Base-by-base conservation (phyloP, 2,797 vertebrate genomes). In the Chelon auratus region DNA sequence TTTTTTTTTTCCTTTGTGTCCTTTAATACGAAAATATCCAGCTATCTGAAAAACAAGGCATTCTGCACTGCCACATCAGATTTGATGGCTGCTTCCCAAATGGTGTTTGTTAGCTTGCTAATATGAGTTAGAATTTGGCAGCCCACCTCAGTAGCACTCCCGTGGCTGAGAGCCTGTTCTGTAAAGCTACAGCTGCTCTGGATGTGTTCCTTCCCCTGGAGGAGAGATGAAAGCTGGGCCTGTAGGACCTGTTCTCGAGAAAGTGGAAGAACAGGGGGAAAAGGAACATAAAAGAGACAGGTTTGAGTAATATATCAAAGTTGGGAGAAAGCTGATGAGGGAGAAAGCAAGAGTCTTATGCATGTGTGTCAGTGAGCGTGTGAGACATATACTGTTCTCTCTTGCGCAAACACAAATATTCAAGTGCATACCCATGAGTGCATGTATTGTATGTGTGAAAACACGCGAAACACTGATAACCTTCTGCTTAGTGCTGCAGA, bases 121-220 rank as follows among this genome's bases (percentile, higher is more conserved):
- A n/a, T 54, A 9, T 13, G 53, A 62, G 55, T 75, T 9, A 54
- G 5, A 79, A 17, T 40, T 39, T 68, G 47, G 37, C 48, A 15
- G 52, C 80, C 51, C 70, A 93, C 93, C 90, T 95, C 95, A 0
- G 95, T 94, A 20, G 94, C 94, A 5, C 89, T 94, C 17, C 95
- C 94, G 8, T 94, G 95, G 86, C 86, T 93, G 62, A 95, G 91
- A 0, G 97, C 97, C 89, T 97, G 97, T 86, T 98, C 97, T 0
- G 97, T 96, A 63, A 99, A 98, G 66, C 94, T 95, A 85, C 96
- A 96, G 87, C 97, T 98, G 91, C 96, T 98, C 87, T 96, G 95
- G 76, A 99, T 98, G 91, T 97, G 96, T 30, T 98, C 96, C 84
- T 96, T 96, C 43, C 97, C 97, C 87, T 97, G 97, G 14, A 96